phyloP scores from a whole-genome alignment of 2,113 vertebrate genomes.

The Ctenomys sociabilis region DNA sequence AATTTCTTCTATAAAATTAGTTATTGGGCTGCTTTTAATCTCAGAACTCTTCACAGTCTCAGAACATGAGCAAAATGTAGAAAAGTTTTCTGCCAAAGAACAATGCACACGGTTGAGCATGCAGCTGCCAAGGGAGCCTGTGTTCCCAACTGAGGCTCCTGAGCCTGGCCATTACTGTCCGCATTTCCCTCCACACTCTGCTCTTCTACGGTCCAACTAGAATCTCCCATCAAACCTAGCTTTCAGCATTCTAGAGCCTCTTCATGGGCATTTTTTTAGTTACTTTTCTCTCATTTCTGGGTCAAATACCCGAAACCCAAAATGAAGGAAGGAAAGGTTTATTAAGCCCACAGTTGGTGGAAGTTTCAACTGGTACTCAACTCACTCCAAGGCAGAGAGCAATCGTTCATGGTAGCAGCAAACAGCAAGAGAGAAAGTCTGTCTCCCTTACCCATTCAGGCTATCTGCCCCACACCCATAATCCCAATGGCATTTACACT shows the following conservation, averaged over 20 bases:
- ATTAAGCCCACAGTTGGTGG: no score
- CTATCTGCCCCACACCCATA: no score
- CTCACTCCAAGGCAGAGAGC: no score
- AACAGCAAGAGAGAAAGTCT: no score
- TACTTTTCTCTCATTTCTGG: no score
- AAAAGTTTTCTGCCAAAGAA: background rate
- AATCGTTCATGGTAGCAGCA: no score
- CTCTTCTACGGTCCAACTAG: background rate
- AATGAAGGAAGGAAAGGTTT: no score
- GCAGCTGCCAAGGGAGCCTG: background rate
- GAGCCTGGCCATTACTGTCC: background rate
- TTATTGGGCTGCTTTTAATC: background rate
- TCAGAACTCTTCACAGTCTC: background rate
- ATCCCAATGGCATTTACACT: no score
- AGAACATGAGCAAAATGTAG: background rate
- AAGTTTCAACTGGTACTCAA: no score
- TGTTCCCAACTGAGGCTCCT: background rate
- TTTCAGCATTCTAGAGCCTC: background rate
- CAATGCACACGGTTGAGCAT: background rate
- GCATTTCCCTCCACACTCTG: background rate
- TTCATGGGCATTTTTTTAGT: no score
- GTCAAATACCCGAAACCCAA: no score
- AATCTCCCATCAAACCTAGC: background rate
- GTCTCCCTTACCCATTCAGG: no score
- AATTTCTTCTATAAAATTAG: background rate